Percentiles rank a stretch among this genome's conserved stretches.
Evolutionary conservation across 2,888 invertebrate genomes (phyloP).

Genomic region (Cephus nigrinus): DNA sequence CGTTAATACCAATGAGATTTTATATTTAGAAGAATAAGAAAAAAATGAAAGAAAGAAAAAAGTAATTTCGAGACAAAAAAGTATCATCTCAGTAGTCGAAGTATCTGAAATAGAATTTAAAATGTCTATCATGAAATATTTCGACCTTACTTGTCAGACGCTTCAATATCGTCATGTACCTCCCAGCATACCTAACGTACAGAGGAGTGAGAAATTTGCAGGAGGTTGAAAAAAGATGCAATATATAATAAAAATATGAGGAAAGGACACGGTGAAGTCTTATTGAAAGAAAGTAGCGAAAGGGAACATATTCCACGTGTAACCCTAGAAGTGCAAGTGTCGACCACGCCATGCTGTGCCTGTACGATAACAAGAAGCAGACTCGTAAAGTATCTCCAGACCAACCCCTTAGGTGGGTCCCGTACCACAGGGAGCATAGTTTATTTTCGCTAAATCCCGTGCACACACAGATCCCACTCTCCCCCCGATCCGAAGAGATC

Average conservation of each 20-base stretch:
- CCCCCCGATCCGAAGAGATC: not conserved
- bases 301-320: not conserved
- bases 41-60: not conserved
- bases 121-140: not conserved
- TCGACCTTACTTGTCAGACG: not conserved
- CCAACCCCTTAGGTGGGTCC: not conserved
- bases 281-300: not conserved
- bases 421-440: not conserved
- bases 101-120: not conserved
- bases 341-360: not conserved
- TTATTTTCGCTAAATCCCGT: conserved; percentile 1
- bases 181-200: not conserved
- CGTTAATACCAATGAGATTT: not conserved
- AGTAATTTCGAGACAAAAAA: not conserved
- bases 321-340: not conserved
- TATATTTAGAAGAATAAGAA: not conserved
- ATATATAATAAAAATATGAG: not conserved
- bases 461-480: not conserved
- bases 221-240: not conserved
- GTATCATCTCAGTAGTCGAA: not conserved
- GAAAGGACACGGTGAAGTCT: not conserved
- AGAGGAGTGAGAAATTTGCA: not conserved
- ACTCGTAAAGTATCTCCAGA: not conserved
- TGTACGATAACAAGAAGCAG: not conserved
- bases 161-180: no score